Percentiles rank a stretch among this genome's conserved stretches.
Conservation (phyloP, 2,797 vertebrate genomes). For the Tangara arthus region DNA sequence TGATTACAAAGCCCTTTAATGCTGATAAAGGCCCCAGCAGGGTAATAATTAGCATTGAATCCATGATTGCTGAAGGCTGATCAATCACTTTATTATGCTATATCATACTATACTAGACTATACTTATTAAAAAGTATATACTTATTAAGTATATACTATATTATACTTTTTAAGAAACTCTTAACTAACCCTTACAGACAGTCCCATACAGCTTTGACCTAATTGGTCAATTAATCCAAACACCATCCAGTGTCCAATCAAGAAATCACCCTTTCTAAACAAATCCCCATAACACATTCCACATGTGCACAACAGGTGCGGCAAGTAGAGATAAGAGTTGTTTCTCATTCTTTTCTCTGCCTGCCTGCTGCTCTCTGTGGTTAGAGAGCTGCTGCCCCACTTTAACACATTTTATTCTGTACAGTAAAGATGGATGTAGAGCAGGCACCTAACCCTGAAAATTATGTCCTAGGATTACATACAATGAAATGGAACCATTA, state of each 20-base stretch:
- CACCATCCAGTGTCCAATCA: background rate
- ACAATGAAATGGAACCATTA: background rate
- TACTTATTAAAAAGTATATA: background rate
- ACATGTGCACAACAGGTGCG: background rate
- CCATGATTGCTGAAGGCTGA: background rate
- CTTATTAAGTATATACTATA: no score
- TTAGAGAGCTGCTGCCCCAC: background rate
- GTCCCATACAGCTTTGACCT: background rate
- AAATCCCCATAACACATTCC: background rate
- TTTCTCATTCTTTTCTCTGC: background rate
- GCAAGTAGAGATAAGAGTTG: background rate
- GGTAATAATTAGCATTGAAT: background rate
- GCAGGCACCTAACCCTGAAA: background rate
- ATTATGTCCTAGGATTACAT: background rate
- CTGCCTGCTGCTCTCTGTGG: background rate
- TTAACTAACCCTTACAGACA: background rate
- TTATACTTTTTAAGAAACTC: background rate
- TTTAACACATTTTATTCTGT: background rate
- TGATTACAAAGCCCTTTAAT: background rate
- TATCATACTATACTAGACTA: background rate
- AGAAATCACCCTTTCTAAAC: background rate
- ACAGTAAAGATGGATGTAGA: background rate
- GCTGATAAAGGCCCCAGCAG: no score
- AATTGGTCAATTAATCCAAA: background rate
- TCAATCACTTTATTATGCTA: background rate